Evolutionary conservation across 37 sponge, comb jelly and placozoan species (phyloP), one percentile per base, ranked within the genome.

Genomic region (Halichondria panicea): DNA sequence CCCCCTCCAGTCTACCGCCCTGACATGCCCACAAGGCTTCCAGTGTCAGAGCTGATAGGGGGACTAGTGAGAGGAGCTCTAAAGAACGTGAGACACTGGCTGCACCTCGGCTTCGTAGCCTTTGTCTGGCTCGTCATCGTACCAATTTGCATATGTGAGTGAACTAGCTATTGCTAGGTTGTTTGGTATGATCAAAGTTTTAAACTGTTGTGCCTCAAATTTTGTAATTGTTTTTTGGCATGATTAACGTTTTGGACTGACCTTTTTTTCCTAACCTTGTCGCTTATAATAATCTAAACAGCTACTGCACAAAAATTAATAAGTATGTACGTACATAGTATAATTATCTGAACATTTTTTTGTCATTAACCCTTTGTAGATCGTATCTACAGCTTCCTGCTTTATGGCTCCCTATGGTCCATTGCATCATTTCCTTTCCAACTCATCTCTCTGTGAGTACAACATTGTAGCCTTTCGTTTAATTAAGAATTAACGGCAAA

Each of bases 91-190:
- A 66, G 74, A 19, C 86, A 85, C 62, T 95, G 96, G 96, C 33
- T 83, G 1, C 96, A 95, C 63, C 74, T 88, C 66, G 41, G 80
- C 43, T 76, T 95, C 55, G 96, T 95, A n/a, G 81, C 81, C 35
- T 77, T 95, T 71, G 78, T 86, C 54, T 95, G 96, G 96, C 81
- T 95, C 40, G 64, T 82, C 69, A 55, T 95, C 7, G 89, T 95
- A 33, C 96, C 96, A 24, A 48, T 86, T 36, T 83, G 87, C 79
- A 77, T 89, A 43, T 81, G 91, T 89, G 62, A 86, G 94, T 70
- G 25, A 30, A 24, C 34, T 48, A 3, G 7, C 11, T 25, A 18
- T 15, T 18, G 52, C 52, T 18, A 11, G 13, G 11, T 48, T 48
- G 52, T 11, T 18, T 48, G 15, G 11, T 48, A 48, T 48, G 15